A percentile compares a stretch with the other conserved stretches of the same genome.
phyloP scores from a whole-genome alignment of 35 echinoderm and acorn worm species.

The Lytechinus variegatus region DNA sequence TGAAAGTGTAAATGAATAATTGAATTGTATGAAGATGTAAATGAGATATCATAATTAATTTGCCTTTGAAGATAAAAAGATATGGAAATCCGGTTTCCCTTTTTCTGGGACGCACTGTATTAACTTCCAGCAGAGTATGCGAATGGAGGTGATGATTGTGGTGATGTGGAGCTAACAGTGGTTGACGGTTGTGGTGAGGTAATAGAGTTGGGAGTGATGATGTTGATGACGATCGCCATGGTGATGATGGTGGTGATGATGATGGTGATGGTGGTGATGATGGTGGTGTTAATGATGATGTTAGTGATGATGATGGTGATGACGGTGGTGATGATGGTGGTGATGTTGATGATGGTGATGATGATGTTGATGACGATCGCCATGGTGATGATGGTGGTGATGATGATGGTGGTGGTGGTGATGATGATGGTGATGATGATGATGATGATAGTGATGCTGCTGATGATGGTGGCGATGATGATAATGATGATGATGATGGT shows the following conservation, averaged over 20 bases:
- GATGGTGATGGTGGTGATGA: background rate
- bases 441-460: background rate
- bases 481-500: background rate
- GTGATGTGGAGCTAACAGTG: too few species aligned
- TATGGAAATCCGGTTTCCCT: too few species aligned
- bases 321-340: background rate
- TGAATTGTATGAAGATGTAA: too few species aligned
- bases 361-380: background rate
- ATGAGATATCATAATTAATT: too few species aligned
- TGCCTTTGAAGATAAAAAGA: too few species aligned
- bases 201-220: too few species aligned
- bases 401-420: background rate
- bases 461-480: background rate
- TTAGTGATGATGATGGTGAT: slow-evolving; percentile 5
- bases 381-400: background rate
- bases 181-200: too few species aligned
- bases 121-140: too few species aligned
- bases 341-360: slow-evolving; percentile 26
- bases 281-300: background rate
- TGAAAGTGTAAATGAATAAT: too few species aligned
- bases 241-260: background rate
- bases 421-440: slow-evolving; percentile 19
- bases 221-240: background rate
- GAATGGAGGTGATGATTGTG: too few species aligned
- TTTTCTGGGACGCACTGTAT: too few species aligned